phyloP scores from a whole-genome alignment of 64 coral and sea anemone species.

The Pocillopora damicornis region DNA sequence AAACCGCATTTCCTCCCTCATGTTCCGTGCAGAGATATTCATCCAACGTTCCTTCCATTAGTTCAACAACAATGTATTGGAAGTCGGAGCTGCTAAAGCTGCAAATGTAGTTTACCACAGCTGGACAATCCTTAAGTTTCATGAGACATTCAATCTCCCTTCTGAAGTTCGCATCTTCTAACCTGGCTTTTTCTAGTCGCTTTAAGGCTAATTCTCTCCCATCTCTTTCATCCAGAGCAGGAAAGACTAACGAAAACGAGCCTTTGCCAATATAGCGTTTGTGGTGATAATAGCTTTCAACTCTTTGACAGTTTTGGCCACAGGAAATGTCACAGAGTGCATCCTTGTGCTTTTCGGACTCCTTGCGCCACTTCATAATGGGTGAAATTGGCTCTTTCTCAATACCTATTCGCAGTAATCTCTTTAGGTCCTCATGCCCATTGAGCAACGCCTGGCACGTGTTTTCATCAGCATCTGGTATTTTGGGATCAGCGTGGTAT shows the following conservation, averaged over 20 bases:
- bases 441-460: constrained; percentile 36
- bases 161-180: neutral
- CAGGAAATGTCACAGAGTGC: constrained; percentile 35
- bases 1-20: neutral
- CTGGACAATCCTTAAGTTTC: constrained; percentile 21
- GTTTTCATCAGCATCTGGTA: constrained; percentile 12
- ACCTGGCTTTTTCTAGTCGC: constrained; percentile 18
- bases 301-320: constrained; percentile 2
- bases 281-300: constrained; percentile 43
- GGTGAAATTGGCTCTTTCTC: neutral
- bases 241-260: constrained; percentile 48
- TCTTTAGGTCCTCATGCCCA: neutral
- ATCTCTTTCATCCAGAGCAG: constrained; percentile 53
- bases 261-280: constrained; percentile 30
- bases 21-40: constrained; percentile 10
- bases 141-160: constrained; percentile 49
- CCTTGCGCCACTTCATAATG: constrained; percentile 42
- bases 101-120: constrained; percentile 51
- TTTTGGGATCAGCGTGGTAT: constrained; percentile 22
- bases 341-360: constrained; percentile 29
- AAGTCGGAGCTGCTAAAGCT: constrained; percentile 27
- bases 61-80: constrained; percentile 57
- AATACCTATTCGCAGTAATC: neutral
- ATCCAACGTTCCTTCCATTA: constrained; percentile 68
- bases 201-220: constrained; percentile 71